Percentiles rank a stretch among this genome's conserved stretches.
These are phyloP conservation scores for Genyomyrus donnyi DNA, from an alignment of 2,113 vertebrate genomes.

Conservation along the genomic window DNA sequence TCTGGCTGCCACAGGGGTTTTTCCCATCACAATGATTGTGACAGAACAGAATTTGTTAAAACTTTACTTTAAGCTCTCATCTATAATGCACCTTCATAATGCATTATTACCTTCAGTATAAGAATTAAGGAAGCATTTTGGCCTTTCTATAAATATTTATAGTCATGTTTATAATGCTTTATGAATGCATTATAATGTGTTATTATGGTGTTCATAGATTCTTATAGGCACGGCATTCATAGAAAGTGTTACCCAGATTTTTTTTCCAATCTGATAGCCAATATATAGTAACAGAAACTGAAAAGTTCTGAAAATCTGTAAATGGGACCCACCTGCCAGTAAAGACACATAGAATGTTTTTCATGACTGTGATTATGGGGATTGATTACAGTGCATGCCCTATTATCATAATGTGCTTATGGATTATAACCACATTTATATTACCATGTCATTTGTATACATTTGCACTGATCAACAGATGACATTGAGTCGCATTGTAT, in stretches of 20 bases:
- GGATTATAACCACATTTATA: neutral
- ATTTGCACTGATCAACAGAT: neutral
- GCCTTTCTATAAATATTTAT: too few relatives aligned
- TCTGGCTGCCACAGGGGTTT: neutral
- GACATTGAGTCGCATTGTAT: neutral
- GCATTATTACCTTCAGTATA: neutral
- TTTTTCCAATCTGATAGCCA: neutral
- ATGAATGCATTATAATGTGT: too few relatives aligned
- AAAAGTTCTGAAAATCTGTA: neutral
- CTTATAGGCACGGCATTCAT: neutral
- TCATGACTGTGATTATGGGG: neutral
- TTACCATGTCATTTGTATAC: slow-evolving; percentile 1
- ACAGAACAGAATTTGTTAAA: neutral
- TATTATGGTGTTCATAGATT: neutral
- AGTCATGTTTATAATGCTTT: too few relatives aligned
- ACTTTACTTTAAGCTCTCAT: neutral
- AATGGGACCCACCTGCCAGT: neutral
- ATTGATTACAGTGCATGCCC: neutral
- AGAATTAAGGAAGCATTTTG: too few relatives aligned
- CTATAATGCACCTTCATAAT: neutral
- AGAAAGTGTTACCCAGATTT: neutral
- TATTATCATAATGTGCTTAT: neutral
- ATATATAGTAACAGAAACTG: neutral
- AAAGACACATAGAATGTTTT: neutral
- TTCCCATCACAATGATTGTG: neutral